A percentile compares a stretch with the other conserved stretches of the same genome.
Conservation (phyloP, 2,113 vertebrate species). For the Mungos mungo region DNA sequence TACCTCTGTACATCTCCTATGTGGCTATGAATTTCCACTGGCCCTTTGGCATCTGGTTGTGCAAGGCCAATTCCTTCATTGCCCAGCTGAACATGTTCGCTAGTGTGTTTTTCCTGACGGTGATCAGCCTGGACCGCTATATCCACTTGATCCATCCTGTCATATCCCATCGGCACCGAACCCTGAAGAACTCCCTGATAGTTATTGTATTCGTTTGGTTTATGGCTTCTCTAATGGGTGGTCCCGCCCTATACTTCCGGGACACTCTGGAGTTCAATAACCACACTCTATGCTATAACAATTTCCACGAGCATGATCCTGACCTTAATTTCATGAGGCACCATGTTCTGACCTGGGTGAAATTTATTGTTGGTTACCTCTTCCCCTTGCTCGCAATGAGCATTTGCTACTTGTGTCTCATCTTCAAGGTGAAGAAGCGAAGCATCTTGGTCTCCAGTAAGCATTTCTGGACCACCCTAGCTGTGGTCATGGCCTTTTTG, state of each 20-base stretch:
- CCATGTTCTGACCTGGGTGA: constrained; percentile 87
- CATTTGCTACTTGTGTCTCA: constrained; percentile 91
- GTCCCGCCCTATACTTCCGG: constrained; percentile 90
- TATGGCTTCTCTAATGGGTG: constrained; percentile 86
- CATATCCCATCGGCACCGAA: constrained; percentile 87
- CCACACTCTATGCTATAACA: constrained; percentile 92
- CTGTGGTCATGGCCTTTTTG: constrained; percentile 93
- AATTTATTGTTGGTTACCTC: constrained; percentile 91
- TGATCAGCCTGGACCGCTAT: constrained; percentile 95
- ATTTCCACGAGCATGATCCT: constrained; percentile 87
- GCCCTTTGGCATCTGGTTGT: constrained; percentile 91
- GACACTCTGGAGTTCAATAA: constrained; percentile 85
- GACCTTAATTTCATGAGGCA: constrained; percentile 85
- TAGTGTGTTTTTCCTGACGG: constrained; percentile 95
- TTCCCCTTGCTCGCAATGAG: constrained; percentile 93
- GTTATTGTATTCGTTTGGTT: constrained; percentile 88
- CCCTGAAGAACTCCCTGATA: constrained; percentile 81
- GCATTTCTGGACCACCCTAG: constrained; percentile 91
- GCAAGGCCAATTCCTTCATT: constrained; percentile 95
- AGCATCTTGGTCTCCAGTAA: constrained; percentile 85
- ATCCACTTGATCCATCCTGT: constrained; percentile 88
- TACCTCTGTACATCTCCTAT: constrained; percentile 95
- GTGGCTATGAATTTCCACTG: constrained; percentile 94
- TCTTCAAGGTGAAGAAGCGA: constrained; percentile 86
- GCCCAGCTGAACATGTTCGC: constrained; percentile 96